Conservation (phyloP, 2,888 invertebrate species). For the Hirtodrosophila histrioides region DNA sequence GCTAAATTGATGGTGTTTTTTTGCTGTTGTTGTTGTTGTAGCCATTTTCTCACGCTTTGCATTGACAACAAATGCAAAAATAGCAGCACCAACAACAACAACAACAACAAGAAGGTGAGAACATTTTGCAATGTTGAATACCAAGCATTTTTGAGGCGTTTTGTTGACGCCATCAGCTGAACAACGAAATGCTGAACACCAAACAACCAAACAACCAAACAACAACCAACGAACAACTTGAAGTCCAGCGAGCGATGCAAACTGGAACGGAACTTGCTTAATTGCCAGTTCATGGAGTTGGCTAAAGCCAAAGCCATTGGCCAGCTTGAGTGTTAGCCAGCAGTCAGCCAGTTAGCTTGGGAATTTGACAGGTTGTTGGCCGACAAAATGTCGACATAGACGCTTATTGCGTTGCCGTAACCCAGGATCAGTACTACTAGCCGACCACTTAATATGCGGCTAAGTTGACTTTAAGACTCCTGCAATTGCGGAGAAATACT, state of each 20-base stretch:
- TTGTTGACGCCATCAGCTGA: conserved; percentile 45
- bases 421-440: conserved; percentile 25
- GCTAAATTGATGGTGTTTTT: conserved; percentile 41
- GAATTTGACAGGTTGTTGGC: conserved; percentile 56
- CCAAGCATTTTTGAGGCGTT: conserved; percentile 66
- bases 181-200: conserved; percentile 23
- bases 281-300: conserved; percentile 50
- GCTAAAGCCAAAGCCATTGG: conserved; percentile 39
- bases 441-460: background rate
- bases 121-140: conserved; percentile 71
- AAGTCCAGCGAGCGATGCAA: conserved; percentile 46
- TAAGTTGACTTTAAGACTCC: conserved; percentile 6
- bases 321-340: conserved; percentile 20
- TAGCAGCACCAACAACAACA: conserved; percentile 19
- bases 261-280: conserved; percentile 76
- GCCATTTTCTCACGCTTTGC: conserved; percentile 72
- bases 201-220: conserved; percentile 18
- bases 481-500: too few species aligned
- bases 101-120: conserved; percentile 52
- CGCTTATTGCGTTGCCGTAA: conserved; percentile 23
- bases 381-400: conserved; percentile 53
- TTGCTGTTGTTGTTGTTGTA: conserved; percentile 33
- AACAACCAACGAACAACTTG: conserved; percentile 15
- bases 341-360: conserved; percentile 31
- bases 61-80: conserved; percentile 58